Conservation (phyloP, 2,888 invertebrate species). For the Macaria liturata region DNA sequence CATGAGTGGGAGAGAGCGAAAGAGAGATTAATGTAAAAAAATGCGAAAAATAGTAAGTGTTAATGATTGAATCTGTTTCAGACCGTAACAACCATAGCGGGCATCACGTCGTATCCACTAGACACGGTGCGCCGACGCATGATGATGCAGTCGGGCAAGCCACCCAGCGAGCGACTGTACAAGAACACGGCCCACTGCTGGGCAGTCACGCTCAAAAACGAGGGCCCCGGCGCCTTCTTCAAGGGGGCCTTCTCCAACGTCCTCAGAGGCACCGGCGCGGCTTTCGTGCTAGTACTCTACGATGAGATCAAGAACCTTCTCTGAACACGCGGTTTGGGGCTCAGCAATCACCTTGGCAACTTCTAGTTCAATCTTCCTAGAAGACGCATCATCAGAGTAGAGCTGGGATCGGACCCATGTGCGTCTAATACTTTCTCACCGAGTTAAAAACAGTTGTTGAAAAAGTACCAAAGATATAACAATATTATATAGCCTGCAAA, state of each 20-base stretch:
- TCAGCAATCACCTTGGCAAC: too few species aligned
- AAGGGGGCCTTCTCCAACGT: slow-evolving; percentile 98
- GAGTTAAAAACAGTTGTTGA: too few species aligned
- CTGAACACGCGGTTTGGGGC: slow-evolving; percentile 1
- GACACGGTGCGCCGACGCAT: slow-evolving; percentile 97
- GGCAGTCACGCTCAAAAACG: slow-evolving; percentile 89
- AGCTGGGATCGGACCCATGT: too few species aligned
- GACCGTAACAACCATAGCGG: slow-evolving; percentile 89
- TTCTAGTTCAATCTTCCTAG: too few species aligned
- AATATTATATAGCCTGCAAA: too few species aligned
- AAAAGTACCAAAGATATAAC: too few species aligned
- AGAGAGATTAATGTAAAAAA: too few species aligned
- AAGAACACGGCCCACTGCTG: slow-evolving; percentile 96
- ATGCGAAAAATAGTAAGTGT: too few species aligned
- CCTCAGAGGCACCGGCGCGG: slow-evolving; percentile 95
- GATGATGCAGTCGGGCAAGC: slow-evolving; percentile 99
- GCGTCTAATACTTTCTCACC: too few species aligned
- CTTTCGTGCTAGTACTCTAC: slow-evolving; percentile 94
- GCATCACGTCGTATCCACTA: slow-evolving; percentile 96
- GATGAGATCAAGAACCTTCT: slow-evolving; percentile 89
- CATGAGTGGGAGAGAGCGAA: too few species aligned
- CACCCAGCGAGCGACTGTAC: slow-evolving; percentile 90
- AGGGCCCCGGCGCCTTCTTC: slow-evolving; percentile 94
- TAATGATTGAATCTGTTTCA: slow-evolving; percentile 30
- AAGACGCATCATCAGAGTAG: too few species aligned